Base-by-base conservation (phyloP, 2,888 invertebrate species). In the Coleophora deauratella region DNA sequence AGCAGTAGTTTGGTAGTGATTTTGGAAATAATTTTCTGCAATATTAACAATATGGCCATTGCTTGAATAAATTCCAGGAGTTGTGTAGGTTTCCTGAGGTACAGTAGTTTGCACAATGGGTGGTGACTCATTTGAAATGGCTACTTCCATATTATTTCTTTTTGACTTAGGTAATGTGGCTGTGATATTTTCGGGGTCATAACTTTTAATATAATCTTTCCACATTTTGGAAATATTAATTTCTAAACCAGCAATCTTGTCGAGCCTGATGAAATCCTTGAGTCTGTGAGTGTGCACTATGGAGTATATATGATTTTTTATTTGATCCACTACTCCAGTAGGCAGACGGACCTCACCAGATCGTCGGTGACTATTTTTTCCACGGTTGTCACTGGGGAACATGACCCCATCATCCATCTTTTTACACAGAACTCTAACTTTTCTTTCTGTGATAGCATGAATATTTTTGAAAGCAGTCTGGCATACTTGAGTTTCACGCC, bases 351-450 rank as follows among this genome's bases (percentile, higher is more conserved):
- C 82, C 51, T 87, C 86, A 28, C 86, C 86, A 38, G 84, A 78
- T 14, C 86, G 71, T 9, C 85, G 71, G 42, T 87, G 87, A 50
- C 87, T 85, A 53, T 87, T 87, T 56, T 84, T 87, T 0, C 88
- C 88, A 44, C 88, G 66, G 47, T 87, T 87, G 50, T 88, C 88
- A 63, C 86, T 81, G 6, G 88, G 88, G 53, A 87, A 88, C 81
- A 88, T 85, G 0, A 88, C 77, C 38, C 87, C 87, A 62, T 87
- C 87, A 62, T 88, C 88, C 85, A 88, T 85, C 63, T 88, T 88
- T 55, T 87, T 87, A 52, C 87, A 88, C 1, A 88, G 66, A 1
- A 87, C 87, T 60, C 88, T 62, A 2, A 88, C 88, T 66, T 88
- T 88, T 51, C 87, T 70, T 55, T 87, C 87, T 21, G 88, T 87